Evolutionary conservation across 2,113 vertebrate species (phyloP), one percentile per base, ranked within the genome.

Genomic region (Tychaedon coryphoeus): DNA sequence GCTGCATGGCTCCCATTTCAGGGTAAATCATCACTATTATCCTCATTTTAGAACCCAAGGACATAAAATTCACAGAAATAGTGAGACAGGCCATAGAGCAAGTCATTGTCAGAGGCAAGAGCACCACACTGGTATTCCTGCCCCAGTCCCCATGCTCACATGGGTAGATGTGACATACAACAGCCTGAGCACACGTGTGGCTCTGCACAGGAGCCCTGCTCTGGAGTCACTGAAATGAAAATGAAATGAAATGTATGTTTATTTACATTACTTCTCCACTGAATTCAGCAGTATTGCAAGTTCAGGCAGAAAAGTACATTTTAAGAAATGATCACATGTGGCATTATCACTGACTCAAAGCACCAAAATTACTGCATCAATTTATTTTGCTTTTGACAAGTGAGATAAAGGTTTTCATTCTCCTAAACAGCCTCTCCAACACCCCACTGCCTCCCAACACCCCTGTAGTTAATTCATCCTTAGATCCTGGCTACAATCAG

Each of bases 81-180:
- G 47, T 25, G 74, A 62, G 53, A 17, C 33, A 38, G 50, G 31
- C 42, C 6, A 2, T 19, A 14, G 2, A 73, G 24, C 10, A 78
- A 54, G n/a, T 20, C 34, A 43, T 2, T 12, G 45, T 19, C 72
- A 72, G 80, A 75, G 24, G 22, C 43, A 53, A 69, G 56, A 38
- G 13, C 38, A 10, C 6, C 10, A 2, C 14, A 33, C 1, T 1
- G 1, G 12, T 8, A 14, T 8, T 92, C 42, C 22, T 86, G 23
- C 28, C 38, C 36, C 34, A 12, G 3, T 34, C 10, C n/a, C 48
- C 15, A 5, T 2, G 40, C 77, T 42, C 19, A 17, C 3, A 0
- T 1, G n/a, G 48, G 6, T 0, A 20, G 57, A 8, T 8, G 33
- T 25, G 66, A n/a, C 23, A 29, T 0, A 19, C 3, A 1, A 2